Evolutionary conservation across 2,113 vertebrate species (phyloP), one percentile per base, ranked within the genome.

Genomic region (Zapus hudsonius): DNA sequence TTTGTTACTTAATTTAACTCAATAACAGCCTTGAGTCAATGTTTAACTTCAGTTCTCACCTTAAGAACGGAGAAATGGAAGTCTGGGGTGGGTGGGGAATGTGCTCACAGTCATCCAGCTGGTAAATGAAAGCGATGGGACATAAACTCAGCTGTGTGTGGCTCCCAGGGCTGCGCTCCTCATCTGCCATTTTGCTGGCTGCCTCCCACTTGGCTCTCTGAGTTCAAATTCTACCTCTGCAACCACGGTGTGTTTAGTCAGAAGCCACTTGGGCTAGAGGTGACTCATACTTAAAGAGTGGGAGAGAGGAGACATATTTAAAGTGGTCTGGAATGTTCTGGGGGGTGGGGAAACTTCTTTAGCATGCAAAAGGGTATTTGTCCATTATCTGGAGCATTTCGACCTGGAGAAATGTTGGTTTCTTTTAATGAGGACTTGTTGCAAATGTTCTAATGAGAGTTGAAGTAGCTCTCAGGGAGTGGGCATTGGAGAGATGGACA

Each of bases 211-310:
- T 16, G 42, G n/a, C 36, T 3, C n/a, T 4, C 2, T 2, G 33
- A 80, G 36, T 29, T 80, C 72, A 36, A 38, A 36, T 79, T 69
- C 59, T 7, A 0, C 17, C 19, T 10, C 25, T 72, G 33, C 38
- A 10, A 1, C 59, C 25, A 5, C 2, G 22, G 9, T 3, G 0
- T 52, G 31, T 13, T 66, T 23, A 20, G 27, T 27, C 16, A n/a
- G 27, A 19, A 63, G 40, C 20, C 73, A 44, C 31, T 27, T 27
- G 20, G 69, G 23, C 38, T 75, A 59, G 31, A 33, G 44, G 20
- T 25, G 52, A 38, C 12, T 74, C 27, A 17, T 27, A 59, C 29
- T 57, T 66, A 4, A 47, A n/a, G 22, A 8, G 31, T 3, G 16
- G 7, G 44, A 38, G 11, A 25, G n/a, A 73, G 42, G 52, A 76